phyloP scores from a whole-genome alignment of 2,797 vertebrate species.

The Muscicapa comitata region DNA sequence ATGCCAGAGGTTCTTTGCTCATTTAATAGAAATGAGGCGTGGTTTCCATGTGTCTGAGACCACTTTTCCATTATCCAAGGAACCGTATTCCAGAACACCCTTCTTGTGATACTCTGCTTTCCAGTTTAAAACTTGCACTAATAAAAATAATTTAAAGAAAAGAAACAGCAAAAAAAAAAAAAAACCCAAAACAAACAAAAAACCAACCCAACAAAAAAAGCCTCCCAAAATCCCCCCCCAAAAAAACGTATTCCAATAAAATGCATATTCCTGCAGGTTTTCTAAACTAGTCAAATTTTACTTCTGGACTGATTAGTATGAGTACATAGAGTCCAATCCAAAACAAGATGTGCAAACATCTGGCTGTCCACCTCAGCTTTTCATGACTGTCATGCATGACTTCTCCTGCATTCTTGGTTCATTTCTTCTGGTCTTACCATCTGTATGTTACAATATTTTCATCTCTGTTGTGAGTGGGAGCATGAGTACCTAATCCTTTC shows the following conservation, averaged over 20 bases:
- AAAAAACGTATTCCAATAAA: background rate
- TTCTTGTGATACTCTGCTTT: background rate
- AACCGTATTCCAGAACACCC: background rate
- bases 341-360: background rate
- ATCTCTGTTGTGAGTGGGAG: background rate
- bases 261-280: background rate
- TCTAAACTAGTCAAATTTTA: background rate
- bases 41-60: background rate
- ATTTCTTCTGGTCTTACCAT: background rate
- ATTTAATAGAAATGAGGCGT: background rate
- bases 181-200: background rate
- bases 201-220: background rate
- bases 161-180: background rate
- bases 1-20: background rate
- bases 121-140: background rate
- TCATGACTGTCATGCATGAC: background rate
- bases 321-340: background rate
- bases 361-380: background rate
- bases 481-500: background rate
- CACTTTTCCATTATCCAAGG: background rate
- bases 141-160: background rate
- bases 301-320: background rate
- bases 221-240: no score
- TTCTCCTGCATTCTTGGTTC: background rate
- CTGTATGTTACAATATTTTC: background rate